Evolutionary conservation across 1,140 invertebrate species (phyloP).

Genomic region (Drosophila tsacasi): DNA sequence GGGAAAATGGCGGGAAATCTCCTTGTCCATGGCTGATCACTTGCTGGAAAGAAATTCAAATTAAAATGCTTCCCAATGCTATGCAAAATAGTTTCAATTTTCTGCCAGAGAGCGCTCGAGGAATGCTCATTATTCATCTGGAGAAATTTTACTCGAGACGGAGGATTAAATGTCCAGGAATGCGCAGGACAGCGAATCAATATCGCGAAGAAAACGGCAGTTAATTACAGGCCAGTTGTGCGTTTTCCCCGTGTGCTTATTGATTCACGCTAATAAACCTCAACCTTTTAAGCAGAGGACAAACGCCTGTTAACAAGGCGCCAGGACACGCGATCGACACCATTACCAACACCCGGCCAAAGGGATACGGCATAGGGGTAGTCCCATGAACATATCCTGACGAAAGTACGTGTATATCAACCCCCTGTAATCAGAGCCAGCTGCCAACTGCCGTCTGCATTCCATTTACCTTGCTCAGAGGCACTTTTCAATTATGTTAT

Average conservation of each 20-base stretch:
- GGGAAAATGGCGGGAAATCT: background rate
- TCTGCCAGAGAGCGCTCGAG: conserved; percentile 51
- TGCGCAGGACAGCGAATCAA: conserved; percentile 46
- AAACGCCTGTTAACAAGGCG: conserved; percentile 74
- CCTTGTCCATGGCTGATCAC: conserved; percentile 61
- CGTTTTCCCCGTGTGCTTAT: conserved; percentile 50
- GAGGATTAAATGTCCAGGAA: conserved; percentile 22
- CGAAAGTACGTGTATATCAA: conserved; percentile 14
- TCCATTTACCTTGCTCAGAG: conserved; percentile 60
- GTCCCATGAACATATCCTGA: conserved; percentile 3
- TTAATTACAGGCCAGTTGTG: conserved; percentile 59
- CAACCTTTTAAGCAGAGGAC: conserved; percentile 57
- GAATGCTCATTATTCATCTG: conserved; percentile 77
- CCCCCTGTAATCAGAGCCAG: conserved; percentile 66
- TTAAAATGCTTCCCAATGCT: conserved; percentile 77
- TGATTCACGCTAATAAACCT: conserved; percentile 75
- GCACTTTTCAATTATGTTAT: conserved; percentile 84
- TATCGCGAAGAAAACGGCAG: conserved; percentile 66
- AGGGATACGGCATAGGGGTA: conserved; percentile 25
- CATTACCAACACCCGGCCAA: conserved; percentile 32
- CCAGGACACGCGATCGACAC: conserved; percentile 64
- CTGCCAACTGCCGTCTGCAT: conserved; percentile 62
- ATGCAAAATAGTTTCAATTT: conserved; percentile 84
- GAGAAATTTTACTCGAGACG: conserved; percentile 18
- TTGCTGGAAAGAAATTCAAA: conserved; percentile 80